Evolutionary conservation across 2,797 vertebrate species (phyloP), one percentile per base, ranked within the genome.

Genomic region (Mareca strepera): DNA sequence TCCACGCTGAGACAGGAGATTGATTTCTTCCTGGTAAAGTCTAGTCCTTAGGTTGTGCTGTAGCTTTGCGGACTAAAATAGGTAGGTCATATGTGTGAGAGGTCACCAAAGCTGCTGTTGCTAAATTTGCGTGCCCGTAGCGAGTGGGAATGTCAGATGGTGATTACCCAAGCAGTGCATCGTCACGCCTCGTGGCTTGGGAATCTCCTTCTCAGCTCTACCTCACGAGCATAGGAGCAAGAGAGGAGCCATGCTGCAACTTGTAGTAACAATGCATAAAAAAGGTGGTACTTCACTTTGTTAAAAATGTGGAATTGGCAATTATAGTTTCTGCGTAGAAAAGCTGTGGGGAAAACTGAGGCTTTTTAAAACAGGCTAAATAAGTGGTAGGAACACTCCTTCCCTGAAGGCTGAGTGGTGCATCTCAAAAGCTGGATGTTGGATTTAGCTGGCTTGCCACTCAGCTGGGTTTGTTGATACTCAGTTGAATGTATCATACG

Each of bases 71-170:
- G 64, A 55, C 77, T 53, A 7, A 90, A 94, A 76, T 93, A 90
- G 60, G 69, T 90, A 37, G 58, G 77, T 44, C 53, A 3, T 92
- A 75, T 73, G 18, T 67, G 56, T 3, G 10, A 84, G 82, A 88
- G 86, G 91, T 96, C 88, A 80, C 7, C 1, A 39, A 72, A 53
- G 70, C 48, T 86, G 74, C 66, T 86, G 85, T 69, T 94, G 87
- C 82, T 94, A 91, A 90, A 86, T 88, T 82, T 3, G 3, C 41
- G 83, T 90, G 55, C 37, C 77, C 1, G 0, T 35, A 79, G 67
- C 14, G 48, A 83, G 41, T 74, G 69, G 88, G 86, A 92, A 90
- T 92, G 69, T 91, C 60, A 77, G 58, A 74, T 63, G 66, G 28
- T 78, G 28, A 31, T 87, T 91, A 78, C 87, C 80, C 53, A 80